These are phyloP conservation scores for Nibea coibor DNA, from an alignment of 2,113 vertebrate genomes.

Conservation along the genomic window DNA sequence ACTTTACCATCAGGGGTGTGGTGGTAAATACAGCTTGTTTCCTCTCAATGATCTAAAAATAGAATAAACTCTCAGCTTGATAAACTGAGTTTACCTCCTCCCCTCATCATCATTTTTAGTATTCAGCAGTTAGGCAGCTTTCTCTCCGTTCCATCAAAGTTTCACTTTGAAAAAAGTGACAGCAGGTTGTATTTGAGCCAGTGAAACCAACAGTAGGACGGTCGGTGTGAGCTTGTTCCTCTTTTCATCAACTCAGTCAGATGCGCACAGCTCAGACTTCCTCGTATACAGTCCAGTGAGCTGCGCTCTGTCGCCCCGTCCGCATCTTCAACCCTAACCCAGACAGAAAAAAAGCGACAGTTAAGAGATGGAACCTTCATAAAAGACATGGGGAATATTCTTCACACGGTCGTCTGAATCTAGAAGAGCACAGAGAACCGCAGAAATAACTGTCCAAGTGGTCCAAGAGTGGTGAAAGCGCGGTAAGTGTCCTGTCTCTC, in stretches of 20 bases:
- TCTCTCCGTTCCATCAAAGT: background rate
- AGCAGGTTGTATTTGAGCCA: background rate
- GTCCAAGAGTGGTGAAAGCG: background rate
- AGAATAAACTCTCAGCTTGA: no score
- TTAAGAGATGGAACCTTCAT: conserved; percentile 43
- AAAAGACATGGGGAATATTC: conserved; percentile 57
- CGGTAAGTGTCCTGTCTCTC: conserved; percentile 51
- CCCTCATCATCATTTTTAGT: no score
- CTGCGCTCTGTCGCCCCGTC: conserved; percentile 7
- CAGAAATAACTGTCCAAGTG: background rate
- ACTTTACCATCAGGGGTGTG: no score
- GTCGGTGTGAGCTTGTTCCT: conserved; percentile 54
- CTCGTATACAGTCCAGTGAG: conserved; percentile 50
- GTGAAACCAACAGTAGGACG: conserved; percentile 30
- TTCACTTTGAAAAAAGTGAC: background rate
- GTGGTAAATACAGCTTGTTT: no score
- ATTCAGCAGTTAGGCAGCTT: no score
- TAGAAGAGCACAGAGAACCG: background rate
- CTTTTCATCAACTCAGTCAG: conserved; percentile 38
- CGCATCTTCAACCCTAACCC: conserved; percentile 1
- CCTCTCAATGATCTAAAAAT: no score
- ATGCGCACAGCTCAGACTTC: conserved; percentile 62
- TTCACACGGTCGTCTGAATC: background rate
- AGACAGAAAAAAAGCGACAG: background rate
- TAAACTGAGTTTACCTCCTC: no score